phyloP scores from a whole-genome alignment of 2,888 invertebrate genomes.

The Drosophila mercatorum region DNA sequence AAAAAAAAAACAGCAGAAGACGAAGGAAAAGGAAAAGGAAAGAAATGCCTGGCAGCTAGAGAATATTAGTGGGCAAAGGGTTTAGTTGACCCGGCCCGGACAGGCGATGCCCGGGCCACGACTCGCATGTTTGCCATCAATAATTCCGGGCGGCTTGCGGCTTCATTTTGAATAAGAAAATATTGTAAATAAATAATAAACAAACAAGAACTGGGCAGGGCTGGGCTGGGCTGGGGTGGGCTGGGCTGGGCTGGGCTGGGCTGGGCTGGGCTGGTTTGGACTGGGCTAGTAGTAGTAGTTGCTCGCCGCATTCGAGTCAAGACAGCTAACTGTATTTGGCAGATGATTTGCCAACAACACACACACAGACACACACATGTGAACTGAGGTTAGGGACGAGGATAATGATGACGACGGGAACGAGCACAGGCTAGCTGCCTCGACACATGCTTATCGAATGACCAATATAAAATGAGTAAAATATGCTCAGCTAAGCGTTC shows the following conservation, averaged over 20 bases:
- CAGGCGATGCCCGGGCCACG: not conserved
- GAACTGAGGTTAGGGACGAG: constrained; percentile 6
- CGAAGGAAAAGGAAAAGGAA: constrained; percentile 15
- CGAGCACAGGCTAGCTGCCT: constrained; percentile 21
- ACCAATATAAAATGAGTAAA: constrained; percentile 23
- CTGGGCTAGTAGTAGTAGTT: not conserved
- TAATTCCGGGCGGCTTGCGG: constrained; percentile 72
- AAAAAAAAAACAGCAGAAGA: not conserved
- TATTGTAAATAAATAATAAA: constrained; percentile 79
- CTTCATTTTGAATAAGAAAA: constrained; percentile 79
- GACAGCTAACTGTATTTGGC: constrained; percentile 64
- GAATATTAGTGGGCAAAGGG: constrained; percentile 24
- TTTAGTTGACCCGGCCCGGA: not conserved
- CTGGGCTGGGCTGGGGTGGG: not conserved
- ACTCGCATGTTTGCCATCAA: constrained; percentile 60
- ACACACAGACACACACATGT: constrained; percentile 19
- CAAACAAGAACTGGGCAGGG: constrained; percentile 16
- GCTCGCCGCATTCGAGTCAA: not conserved
- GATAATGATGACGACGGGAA: constrained; percentile 25
- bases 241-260: not conserved
- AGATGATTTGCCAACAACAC: constrained; percentile 48
- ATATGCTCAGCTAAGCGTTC: constrained; percentile 26
- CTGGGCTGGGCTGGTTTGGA: not conserved
- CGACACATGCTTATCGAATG: constrained; percentile 32
- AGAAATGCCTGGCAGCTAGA: constrained; percentile 34